Evolutionary conservation across 2,888 invertebrate genomes (phyloP), one percentile per base, ranked within the genome.

Genomic region (Callyntrura guangdongensis): DNA sequence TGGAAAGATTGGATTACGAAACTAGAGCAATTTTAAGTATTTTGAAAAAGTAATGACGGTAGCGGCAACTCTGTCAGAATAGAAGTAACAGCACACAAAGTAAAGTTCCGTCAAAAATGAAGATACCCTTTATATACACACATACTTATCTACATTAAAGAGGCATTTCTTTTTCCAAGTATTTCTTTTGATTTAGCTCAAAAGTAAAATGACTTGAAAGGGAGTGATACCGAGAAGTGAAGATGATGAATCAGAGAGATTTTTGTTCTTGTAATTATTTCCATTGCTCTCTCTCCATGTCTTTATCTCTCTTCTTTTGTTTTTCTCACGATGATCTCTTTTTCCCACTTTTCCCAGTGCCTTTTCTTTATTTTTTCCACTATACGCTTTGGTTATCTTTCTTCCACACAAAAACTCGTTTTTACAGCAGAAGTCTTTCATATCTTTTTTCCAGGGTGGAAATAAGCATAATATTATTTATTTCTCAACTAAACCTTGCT

Each of bases 261-360:
- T 90, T 90, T 90, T 90, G 85, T 85, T 85, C 85, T 84, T 85
- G 84, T 90, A 90, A 90, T 90, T 90, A 90, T 90, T 90, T 90
- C 79, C 64, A 79, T 53, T 79, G 56, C 69, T 86, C 53, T 56
- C 36, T 88, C 47, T 74, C 22, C 25, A 53, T 79, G 14, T 67
- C 14, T 64, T 22, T 22, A 11, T 64, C 25, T 25, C 5, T 27
- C n/a, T 67, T 4, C 12, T 27, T 27, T 36, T 67, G 25, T 67
- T 72, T 72, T 45, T 72, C 69, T 72, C 45, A 11, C 45, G 84
- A 89, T 89, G 77, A 20, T 77, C 82, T 84, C 64, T 74, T 82
- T 74, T 74, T 67, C 82, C 67, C 61, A 59, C 25, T 64, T 79
- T 86, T n/a, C 47, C 64, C 27, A 1, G 5, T 64, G 27, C 27